Evolutionary conservation across 2,797 vertebrate species (phyloP).

Genomic region (Morus bassanus): DNA sequence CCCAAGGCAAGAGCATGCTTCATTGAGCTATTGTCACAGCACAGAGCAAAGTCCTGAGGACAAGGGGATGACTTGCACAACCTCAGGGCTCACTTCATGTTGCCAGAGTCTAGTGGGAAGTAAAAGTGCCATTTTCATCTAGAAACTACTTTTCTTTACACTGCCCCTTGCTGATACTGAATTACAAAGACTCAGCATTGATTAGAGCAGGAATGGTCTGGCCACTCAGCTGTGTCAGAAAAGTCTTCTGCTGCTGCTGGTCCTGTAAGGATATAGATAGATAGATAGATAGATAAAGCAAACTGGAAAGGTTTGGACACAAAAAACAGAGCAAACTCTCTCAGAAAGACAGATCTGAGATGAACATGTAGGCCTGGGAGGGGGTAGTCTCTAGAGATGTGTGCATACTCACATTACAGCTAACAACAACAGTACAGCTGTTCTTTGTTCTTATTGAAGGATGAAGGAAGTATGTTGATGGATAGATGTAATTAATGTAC

Average conservation of each 20-base stretch:
- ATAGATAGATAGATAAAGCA: background rate
- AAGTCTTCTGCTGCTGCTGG: background rate
- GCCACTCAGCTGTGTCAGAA: background rate
- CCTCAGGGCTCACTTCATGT: background rate
- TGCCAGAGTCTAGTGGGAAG: background rate
- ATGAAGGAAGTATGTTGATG: background rate
- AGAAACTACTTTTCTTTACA: background rate
- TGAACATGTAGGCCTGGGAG: background rate
- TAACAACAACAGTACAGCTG: background rate
- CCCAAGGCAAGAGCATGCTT: background rate
- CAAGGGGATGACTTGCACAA: background rate
- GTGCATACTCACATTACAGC: background rate
- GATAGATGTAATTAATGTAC: background rate
- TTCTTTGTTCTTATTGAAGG: background rate
- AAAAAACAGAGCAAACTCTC: background rate
- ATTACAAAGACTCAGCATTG: background rate
- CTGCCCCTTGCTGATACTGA: background rate
- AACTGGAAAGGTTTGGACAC: background rate
- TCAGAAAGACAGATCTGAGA: background rate
- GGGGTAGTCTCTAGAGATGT: background rate
- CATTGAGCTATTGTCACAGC: background rate
- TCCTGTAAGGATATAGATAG: background rate
- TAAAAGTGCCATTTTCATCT: background rate
- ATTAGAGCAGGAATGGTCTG: background rate
- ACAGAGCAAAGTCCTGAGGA: background rate